Percentiles rank a stretch among this genome's conserved stretches.
These are phyloP conservation scores for Drosophila grimshawi DNA, from an alignment of 1,140 invertebrate genomes.

Conservation along the genomic window DNA sequence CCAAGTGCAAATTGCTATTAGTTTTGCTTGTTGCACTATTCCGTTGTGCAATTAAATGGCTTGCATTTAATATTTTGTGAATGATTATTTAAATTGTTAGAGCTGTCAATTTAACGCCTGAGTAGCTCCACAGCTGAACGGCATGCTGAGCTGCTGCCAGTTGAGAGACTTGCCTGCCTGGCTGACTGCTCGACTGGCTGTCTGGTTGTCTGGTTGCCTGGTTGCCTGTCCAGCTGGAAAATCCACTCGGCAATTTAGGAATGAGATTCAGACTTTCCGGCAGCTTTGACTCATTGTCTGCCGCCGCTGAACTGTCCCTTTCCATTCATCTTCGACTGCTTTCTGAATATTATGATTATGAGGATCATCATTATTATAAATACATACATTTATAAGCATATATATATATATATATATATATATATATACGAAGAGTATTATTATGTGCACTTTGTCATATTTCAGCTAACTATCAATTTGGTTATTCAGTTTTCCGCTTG, in stretches of 20 bases:
- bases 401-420: neutral
- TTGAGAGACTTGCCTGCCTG: conserved; percentile 8
- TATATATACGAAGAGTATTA: no score
- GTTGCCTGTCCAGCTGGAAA: conserved; percentile 51
- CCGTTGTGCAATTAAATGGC: conserved; percentile 53
- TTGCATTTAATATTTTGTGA: conserved; percentile 38
- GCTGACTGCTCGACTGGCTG: conserved; percentile 9
- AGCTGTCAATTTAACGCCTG: conserved; percentile 45
- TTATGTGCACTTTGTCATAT: no score
- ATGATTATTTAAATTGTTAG: conserved; percentile 51
- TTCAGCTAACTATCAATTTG: conserved; percentile 1
- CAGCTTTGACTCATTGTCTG: no score
- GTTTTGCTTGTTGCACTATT: conserved; percentile 2
- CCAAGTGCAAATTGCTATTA: neutral
- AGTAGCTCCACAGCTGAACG: conserved; percentile 17
- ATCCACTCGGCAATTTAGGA: conserved; percentile 27
- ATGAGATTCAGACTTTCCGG: no score
- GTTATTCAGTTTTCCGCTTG: conserved; percentile 16
- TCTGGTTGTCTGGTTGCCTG: no score
- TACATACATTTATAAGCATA: neutral
- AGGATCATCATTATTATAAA: conserved; percentile 48
- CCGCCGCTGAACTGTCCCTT: no score
- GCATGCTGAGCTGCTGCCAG: conserved; percentile 2
- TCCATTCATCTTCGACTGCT: neutral
- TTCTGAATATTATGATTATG: neutral